phyloP scores from a whole-genome alignment of 2,797 vertebrate species.

The Falco naumanni region DNA sequence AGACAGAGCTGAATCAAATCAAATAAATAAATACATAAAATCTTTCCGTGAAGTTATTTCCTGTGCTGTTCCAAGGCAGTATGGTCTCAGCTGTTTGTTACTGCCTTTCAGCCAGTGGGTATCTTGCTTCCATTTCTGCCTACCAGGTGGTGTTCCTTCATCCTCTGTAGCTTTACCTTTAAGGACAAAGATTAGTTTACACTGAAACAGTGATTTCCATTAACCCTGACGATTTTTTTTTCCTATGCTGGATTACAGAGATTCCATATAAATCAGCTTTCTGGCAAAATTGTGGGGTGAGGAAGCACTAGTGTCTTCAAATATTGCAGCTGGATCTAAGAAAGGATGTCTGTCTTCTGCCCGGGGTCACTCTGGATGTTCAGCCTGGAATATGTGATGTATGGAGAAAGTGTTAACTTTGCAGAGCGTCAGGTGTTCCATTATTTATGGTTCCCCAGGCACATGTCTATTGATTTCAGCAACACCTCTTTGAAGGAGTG shows the following conservation, averaged over 20 bases:
- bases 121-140: neutral
- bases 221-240: neutral
- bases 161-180: neutral
- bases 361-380: neutral
- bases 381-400: neutral
- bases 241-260: neutral
- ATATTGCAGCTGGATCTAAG: slow-evolving; percentile 1
- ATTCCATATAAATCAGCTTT: neutral
- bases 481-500: slow-evolving; percentile 25
- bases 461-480: neutral
- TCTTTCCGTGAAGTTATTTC: slow-evolving; percentile 27
- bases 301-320: neutral
- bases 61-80: neutral
- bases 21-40: neutral
- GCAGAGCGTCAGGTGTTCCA: slow-evolving; percentile 26
- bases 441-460: slow-evolving; percentile 30
- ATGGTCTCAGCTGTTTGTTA: neutral
- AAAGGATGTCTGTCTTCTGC: neutral
- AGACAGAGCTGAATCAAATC: slow-evolving; percentile 15
- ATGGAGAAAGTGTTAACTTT: slow-evolving; percentile 8
- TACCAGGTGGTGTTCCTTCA: slow-evolving; percentile 6
- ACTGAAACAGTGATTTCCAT: neutral
- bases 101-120: neutral
- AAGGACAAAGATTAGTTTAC: neutral
- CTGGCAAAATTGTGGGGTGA: neutral